phyloP scores from a whole-genome alignment of 1,140 invertebrate genomes.

The Aphis gossypii region DNA sequence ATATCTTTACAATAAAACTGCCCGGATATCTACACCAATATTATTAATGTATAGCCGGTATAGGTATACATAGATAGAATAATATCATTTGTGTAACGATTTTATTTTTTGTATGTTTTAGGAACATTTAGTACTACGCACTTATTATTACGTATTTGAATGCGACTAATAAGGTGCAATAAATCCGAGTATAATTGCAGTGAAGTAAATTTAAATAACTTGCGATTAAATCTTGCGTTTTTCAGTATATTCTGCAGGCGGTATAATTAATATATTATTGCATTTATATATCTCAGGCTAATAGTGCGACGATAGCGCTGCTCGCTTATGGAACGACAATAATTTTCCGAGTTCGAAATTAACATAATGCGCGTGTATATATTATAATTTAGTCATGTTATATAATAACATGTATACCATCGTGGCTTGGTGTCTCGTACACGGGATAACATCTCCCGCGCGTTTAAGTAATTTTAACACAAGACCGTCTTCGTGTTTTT shows the following conservation, averaged over 20 bases:
- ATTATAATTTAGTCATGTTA: not conserved
- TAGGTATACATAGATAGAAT: no score
- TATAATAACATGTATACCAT: not conserved
- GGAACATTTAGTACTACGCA: no score
- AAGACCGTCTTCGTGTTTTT: not conserved
- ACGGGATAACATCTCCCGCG: not conserved
- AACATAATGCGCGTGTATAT: not conserved
- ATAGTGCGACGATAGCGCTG: not conserved
- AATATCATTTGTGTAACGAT: no score
- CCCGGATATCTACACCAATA: no score
- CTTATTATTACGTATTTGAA: no score
- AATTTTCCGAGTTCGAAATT: not conserved
- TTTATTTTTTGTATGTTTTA: no score
- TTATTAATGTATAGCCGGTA: no score
- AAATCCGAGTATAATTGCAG: not conserved
- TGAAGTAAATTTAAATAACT: not conserved
- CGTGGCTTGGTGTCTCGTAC: not conserved
- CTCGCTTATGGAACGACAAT: not conserved
- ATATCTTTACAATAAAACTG: no score
- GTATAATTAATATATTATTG: not conserved
- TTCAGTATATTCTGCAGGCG: not conserved
- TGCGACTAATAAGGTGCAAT: not conserved
- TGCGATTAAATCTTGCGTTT: not conserved
- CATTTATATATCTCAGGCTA: not conserved
- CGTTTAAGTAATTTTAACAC: constrained; percentile 12